Conservation (phyloP, 1,140 invertebrate genomes). For the Onthophagus taurus region DNA sequence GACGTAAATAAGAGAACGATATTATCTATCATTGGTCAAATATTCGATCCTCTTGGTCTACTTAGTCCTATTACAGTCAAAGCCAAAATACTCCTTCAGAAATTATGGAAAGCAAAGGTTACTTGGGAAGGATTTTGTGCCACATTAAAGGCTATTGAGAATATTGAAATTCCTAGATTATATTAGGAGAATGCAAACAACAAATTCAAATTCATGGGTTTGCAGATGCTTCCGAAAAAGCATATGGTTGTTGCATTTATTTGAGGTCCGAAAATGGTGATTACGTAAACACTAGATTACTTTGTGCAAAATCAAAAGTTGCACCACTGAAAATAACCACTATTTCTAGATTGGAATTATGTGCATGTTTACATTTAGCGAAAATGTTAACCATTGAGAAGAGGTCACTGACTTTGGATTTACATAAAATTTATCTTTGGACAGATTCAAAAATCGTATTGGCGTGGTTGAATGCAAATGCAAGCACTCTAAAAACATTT, state of each 20-base stretch:
- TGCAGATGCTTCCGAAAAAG: conserved; percentile 32
- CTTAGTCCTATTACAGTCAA: conserved; percentile 3
- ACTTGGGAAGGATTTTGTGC: conserved; percentile 7
- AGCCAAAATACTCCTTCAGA: conserved; percentile 12
- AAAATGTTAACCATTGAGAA: conserved; percentile 18
- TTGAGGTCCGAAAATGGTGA: conserved; percentile 8
- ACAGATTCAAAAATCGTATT: conserved; percentile 23
- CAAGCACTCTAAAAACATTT: conserved; percentile 30
- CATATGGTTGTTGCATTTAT: conserved; percentile 36
- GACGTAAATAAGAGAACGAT: conserved; percentile 8
- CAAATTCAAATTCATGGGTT: conserved; percentile 30
- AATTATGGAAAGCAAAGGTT: conserved; percentile 10
- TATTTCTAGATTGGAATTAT: conserved; percentile 30
- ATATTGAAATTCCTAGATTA: too few species aligned
- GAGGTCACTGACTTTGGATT: conserved; percentile 5
- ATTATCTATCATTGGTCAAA: conserved; percentile 7
- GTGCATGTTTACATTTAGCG: conserved; percentile 27
- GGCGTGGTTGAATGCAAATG: conserved; percentile 21
- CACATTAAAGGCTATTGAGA: too few species aligned
- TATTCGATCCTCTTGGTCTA: conserved; percentile 14
- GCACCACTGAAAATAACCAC: conserved; percentile 27
- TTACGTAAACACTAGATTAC: conserved; percentile 12
- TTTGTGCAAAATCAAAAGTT: conserved; percentile 29
- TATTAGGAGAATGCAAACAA: background rate
- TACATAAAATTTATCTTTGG: too few species aligned